These are phyloP conservation scores for Andrena dorsata DNA, from an alignment of 2,888 invertebrate genomes.

Conservation along the genomic window DNA sequence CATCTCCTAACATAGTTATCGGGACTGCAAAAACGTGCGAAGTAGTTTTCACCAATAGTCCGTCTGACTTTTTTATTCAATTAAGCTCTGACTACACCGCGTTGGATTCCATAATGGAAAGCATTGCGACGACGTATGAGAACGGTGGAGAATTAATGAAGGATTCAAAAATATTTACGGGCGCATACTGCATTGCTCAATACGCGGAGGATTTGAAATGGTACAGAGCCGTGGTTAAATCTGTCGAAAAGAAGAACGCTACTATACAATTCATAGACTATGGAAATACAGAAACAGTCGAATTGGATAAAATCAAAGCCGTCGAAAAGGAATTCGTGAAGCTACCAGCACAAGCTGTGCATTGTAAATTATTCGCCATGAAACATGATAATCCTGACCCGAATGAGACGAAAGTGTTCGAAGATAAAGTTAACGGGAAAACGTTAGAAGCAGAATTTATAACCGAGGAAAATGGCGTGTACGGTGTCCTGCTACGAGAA, in stretches of 20 bases:
- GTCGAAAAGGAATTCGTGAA: constrained; percentile 76
- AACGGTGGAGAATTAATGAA: constrained; percentile 73
- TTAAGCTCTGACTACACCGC: constrained; percentile 75
- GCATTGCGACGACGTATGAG: constrained; percentile 74
- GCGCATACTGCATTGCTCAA: constrained; percentile 79
- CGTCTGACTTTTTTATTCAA: constrained; percentile 81
- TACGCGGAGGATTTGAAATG: constrained; percentile 88
- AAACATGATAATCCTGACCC: constrained; percentile 57
- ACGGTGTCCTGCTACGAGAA: constrained; percentile 76
- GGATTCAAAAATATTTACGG: constrained; percentile 64
- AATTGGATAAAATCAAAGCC: constrained; percentile 85
- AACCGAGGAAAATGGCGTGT: constrained; percentile 70
- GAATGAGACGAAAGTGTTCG: constrained; percentile 71
- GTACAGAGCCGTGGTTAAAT: constrained; percentile 88
- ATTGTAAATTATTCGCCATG: constrained; percentile 81
- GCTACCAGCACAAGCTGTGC: constrained; percentile 82
- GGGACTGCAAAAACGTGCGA: constrained; percentile 77
- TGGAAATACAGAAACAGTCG: constrained; percentile 89
- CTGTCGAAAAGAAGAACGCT: constrained; percentile 85
- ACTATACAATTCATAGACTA: constrained; percentile 90
- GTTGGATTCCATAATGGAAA: constrained; percentile 76
- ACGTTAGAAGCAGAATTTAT: constrained; percentile 80
- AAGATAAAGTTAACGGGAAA: constrained; percentile 66
- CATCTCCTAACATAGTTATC: constrained; percentile 69
- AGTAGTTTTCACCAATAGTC: constrained; percentile 74